These are phyloP conservation scores for Eleutherodactylus coqui DNA, from an alignment of 2,797 vertebrate genomes.

Conservation along the genomic window DNA sequence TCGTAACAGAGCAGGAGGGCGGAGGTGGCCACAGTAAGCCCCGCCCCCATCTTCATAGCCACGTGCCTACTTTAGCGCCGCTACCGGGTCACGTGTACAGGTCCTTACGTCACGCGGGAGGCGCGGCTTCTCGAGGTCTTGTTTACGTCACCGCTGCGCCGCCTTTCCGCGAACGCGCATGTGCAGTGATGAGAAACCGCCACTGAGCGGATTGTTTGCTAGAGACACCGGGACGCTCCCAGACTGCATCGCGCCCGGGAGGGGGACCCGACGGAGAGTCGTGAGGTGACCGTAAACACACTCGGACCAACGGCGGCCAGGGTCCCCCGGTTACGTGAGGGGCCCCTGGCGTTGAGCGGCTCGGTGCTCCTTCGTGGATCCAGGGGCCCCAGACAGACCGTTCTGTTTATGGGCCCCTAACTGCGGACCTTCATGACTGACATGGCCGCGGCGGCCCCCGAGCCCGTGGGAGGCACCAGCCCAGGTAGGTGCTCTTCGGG, in stretches of 20 bases:
- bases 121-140: not conserved
- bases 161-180: not conserved
- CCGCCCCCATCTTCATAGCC: too few relatives aligned
- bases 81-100: conserved; percentile 13
- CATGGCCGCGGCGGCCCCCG: conserved; percentile 35
- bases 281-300: too few relatives aligned
- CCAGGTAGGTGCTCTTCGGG: conserved; percentile 25
- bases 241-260: not conserved
- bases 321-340: not conserved
- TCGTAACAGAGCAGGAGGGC: not conserved
- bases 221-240: not conserved
- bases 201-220: not conserved
- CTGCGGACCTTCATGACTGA: too few relatives aligned
- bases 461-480: conserved; percentile 31
- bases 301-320: too few relatives aligned
- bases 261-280: too few relatives aligned
- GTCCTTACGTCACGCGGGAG: not conserved
- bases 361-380: too few relatives aligned
- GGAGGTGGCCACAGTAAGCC: not conserved
- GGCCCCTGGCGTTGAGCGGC: not conserved
- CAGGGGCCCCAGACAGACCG: not conserved
- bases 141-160: not conserved
- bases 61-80: not conserved
- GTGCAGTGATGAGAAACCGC: not conserved
- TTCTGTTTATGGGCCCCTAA: conserved; percentile 9